Percentiles rank a stretch among this genome's conserved stretches.
These are phyloP conservation scores for Tringa solitaria DNA, from an alignment of 2,113 vertebrate species.

Conservation along the genomic window DNA sequence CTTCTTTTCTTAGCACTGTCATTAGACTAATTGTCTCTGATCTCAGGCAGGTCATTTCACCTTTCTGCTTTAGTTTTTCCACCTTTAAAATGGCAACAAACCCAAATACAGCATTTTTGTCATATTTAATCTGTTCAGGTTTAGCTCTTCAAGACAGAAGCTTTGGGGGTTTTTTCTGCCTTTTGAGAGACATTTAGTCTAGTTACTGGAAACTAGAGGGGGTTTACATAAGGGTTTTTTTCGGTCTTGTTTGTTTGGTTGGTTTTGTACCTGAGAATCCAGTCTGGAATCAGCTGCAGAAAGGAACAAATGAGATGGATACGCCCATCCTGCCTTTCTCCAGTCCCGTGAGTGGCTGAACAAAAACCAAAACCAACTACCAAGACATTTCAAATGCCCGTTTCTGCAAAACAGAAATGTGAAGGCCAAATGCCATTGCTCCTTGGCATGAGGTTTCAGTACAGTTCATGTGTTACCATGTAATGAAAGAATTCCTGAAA, in stretches of 20 bases:
- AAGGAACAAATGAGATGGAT: not conserved
- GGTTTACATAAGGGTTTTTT: not conserved
- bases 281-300: not conserved
- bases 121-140: not conserved
- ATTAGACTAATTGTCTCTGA: slow-evolving; percentile 63
- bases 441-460: not conserved
- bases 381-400: not conserved
- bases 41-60: slow-evolving; percentile 57
- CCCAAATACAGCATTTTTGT: not conserved
- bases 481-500: slow-evolving; percentile 58
- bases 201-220: not conserved
- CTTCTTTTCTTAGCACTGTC: slow-evolving; percentile 43
- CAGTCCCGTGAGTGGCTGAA: not conserved
- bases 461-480: not conserved
- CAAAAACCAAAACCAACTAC: not conserved
- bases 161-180: not conserved
- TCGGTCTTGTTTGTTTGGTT: not conserved
- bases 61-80: slow-evolving; percentile 32
- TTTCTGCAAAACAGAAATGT: not conserved
- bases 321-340: not conserved
- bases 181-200: not conserved
- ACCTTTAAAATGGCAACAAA: slow-evolving; percentile 38
- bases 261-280: not conserved
- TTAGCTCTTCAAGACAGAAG: not conserved
- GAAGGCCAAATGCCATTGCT: not conserved